Evolutionary conservation across 2,888 invertebrate species (phyloP).

Genomic region (Ectemnius cavifrons): DNA sequence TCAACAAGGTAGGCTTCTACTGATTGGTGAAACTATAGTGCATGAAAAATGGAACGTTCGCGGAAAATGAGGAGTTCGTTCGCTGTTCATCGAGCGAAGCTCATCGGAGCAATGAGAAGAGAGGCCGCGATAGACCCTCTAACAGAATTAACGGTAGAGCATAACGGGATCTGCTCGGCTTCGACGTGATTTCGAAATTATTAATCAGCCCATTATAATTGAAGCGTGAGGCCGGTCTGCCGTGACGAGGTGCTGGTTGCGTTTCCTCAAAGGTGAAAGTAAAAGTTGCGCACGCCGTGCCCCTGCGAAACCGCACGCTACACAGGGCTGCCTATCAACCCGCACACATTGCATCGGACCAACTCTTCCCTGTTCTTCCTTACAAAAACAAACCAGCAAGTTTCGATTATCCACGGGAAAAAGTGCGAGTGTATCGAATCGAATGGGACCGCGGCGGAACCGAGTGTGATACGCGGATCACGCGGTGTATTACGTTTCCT

Average conservation of each 20-base stretch:
- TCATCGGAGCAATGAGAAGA: not conserved
- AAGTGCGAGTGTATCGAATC: conserved; percentile 4
- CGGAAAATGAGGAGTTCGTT: not conserved
- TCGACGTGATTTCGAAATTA: conserved; percentile 62
- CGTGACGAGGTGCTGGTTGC: conserved; percentile 58
- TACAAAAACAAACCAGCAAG: no score
- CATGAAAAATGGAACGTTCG: not conserved
- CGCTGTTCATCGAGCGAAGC: not conserved
- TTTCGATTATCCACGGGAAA: no score
- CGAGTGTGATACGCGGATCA: no score
- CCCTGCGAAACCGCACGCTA: conserved; percentile 30
- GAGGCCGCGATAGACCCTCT: not conserved
- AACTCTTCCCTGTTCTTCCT: no score
- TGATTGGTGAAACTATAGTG: not conserved
- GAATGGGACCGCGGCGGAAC: not conserved
- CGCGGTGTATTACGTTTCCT: no score
- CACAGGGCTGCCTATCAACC: conserved; percentile 45
- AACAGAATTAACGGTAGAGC: conserved; percentile 2
- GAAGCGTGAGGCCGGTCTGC: conserved; percentile 71
- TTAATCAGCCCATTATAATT: conserved; percentile 71
- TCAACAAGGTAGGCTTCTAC: no score
- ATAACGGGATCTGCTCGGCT: conserved; percentile 17
- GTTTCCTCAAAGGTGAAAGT: conserved; percentile 63
- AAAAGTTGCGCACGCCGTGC: conserved; percentile 48
- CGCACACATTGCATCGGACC: conserved; percentile 10